Evolutionary conservation across 2,797 vertebrate genomes (phyloP).

Genomic region (Cheirogaleus major): DNA sequence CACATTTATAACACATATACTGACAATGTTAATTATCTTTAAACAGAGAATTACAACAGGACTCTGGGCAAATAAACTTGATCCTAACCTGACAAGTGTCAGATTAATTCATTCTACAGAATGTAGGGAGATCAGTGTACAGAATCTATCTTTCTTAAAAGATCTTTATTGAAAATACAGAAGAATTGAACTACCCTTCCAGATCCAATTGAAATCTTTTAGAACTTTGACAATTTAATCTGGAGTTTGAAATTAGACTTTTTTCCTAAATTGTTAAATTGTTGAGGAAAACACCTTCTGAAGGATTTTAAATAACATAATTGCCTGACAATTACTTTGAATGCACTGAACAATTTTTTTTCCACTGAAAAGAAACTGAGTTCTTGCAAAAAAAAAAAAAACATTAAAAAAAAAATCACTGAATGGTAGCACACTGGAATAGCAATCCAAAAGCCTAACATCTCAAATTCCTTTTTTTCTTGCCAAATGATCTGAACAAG

Average conservation of each 20-base stretch:
- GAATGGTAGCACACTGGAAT: background rate
- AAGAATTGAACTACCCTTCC: background rate
- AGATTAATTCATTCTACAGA: background rate
- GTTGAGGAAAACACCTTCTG: slow-evolving; percentile 43
- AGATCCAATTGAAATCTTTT: background rate
- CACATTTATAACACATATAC: background rate
- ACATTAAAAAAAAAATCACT: background rate
- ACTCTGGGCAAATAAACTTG: background rate
- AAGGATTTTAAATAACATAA: slow-evolving; percentile 56
- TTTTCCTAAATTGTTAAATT: slow-evolving; percentile 32
- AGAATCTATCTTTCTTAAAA: background rate
- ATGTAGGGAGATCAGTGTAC: background rate
- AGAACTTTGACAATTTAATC: slow-evolving; percentile 12
- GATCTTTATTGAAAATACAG: background rate
- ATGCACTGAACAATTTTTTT: slow-evolving; percentile 41
- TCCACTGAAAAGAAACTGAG: slow-evolving; percentile 34
- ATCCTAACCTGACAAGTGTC: background rate
- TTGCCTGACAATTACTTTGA: slow-evolving; percentile 51
- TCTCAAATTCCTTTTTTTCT: background rate
- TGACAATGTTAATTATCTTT: background rate
- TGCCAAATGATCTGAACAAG: background rate
- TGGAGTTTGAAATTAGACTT: slow-evolving; percentile 32
- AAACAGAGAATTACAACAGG: background rate
- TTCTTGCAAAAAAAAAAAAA: background rate
- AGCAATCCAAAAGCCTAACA: background rate